Evolutionary conservation across 1,140 invertebrate species (phyloP).

Genomic region (Palaemon carinicauda): DNA sequence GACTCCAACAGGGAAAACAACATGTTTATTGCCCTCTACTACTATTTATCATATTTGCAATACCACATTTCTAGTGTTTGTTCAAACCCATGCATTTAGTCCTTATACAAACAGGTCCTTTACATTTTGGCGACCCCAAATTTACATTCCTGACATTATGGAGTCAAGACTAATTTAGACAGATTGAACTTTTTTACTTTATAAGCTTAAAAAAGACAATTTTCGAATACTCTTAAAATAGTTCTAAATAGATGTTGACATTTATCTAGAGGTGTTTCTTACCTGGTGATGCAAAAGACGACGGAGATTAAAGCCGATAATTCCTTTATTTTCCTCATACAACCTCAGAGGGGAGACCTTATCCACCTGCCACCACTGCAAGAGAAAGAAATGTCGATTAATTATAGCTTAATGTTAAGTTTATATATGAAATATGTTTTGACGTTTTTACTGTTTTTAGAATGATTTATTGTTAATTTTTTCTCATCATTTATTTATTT

Average conservation of each 20-base stretch:
- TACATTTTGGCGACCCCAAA: too few relatives aligned
- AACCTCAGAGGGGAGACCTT: conserved; percentile 37
- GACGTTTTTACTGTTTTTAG: neutral
- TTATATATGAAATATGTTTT: neutral
- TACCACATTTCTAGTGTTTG: too few relatives aligned
- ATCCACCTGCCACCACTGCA: conserved; percentile 44
- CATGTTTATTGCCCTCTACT: too few relatives aligned
- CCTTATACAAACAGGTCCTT: too few relatives aligned
- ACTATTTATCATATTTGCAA: too few relatives aligned
- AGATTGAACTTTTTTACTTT: too few relatives aligned
- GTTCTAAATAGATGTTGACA: neutral
- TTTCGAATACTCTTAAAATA: neutral
- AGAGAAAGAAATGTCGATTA: neutral
- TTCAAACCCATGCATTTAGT: too few relatives aligned
- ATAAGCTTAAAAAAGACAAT: neutral
- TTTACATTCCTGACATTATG: too few relatives aligned
- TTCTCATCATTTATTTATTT: too few relatives aligned
- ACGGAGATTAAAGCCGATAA: conserved; percentile 37
- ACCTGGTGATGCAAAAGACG: conserved; percentile 41
- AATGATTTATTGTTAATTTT: too few relatives aligned
- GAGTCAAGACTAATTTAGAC: neutral
- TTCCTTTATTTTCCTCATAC: conserved; percentile 30
- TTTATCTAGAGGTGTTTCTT: neutral
- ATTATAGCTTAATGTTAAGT: too few relatives aligned
- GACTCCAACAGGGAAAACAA: too few relatives aligned